Conservation (phyloP, 2,113 vertebrate genomes). For the Gnathonemus echidnorhynchus region DNA sequence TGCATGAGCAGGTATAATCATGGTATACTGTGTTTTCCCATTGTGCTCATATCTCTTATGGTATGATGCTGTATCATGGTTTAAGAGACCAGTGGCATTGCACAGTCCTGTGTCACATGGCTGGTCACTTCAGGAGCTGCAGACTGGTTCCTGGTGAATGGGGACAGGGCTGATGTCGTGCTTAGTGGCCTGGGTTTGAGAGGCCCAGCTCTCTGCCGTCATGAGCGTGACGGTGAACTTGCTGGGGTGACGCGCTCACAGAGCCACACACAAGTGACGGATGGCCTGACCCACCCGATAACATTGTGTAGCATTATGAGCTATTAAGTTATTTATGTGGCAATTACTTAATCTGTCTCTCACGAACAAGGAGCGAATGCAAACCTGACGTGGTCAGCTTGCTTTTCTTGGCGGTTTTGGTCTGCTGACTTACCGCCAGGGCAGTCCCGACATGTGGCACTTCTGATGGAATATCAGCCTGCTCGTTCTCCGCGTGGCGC, state of each 20-base stretch:
- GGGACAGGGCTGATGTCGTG: not conserved
- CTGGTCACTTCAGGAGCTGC: not conserved
- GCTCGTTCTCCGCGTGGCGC: not conserved
- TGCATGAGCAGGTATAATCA: not conserved
- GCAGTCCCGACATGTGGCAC: not conserved
- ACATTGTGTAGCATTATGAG: not conserved
- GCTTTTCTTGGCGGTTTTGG: not conserved
- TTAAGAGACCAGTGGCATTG: not conserved
- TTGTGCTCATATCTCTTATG: not conserved
- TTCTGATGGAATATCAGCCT: not conserved
- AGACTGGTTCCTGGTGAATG: not conserved
- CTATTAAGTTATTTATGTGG: not conserved
- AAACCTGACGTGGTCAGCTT: not conserved
- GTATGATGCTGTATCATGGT: not conserved
- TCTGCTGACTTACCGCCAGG: not conserved
- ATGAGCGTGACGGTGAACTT: not conserved
- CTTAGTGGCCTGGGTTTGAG: not conserved
- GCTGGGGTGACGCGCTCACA: not conserved
- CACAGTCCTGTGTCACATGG: not conserved
- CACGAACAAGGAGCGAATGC: not conserved
- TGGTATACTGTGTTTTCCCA: not conserved
- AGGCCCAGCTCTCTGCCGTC: not conserved
- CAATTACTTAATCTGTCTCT: not conserved
- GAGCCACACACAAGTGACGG: not conserved
- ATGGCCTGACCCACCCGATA: not conserved